These are phyloP conservation scores for Porites divaricata DNA, from an alignment of 92 coral and sea anemone species.

Conservation along the genomic window DNA sequence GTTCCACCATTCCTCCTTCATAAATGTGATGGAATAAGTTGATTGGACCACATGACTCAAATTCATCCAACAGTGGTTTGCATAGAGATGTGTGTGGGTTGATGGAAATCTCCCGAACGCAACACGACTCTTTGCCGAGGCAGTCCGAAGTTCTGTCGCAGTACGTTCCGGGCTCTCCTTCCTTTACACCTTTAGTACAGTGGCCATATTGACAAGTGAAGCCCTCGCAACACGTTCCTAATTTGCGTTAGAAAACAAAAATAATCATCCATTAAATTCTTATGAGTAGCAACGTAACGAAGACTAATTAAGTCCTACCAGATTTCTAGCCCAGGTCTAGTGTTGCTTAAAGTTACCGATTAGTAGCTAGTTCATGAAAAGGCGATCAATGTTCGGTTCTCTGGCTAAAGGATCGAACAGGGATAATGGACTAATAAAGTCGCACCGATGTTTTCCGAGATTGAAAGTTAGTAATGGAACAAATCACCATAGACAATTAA, in stretches of 20 bases:
- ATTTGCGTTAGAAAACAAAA: not conserved
- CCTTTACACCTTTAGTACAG: conserved; percentile 80
- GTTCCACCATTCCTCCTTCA: conserved; percentile 84
- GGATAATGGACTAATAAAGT: too few species aligned
- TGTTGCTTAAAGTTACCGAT: too few species aligned
- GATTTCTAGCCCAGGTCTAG: not conserved
- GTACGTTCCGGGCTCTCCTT: conserved; percentile 88
- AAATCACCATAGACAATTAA: too few species aligned
- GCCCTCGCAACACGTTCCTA: conserved; percentile 88
- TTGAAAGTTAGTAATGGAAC: too few species aligned
- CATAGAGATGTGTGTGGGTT: conserved; percentile 81
- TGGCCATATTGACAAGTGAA: conserved; percentile 83
- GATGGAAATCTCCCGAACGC: conserved; percentile 83
- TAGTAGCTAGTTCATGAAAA: too few species aligned
- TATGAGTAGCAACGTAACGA: not conserved
- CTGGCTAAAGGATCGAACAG: too few species aligned
- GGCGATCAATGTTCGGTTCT: too few species aligned
- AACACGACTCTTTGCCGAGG: conserved; percentile 78
- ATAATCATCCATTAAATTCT: not conserved
- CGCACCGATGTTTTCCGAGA: too few species aligned
- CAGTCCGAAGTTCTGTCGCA: conserved; percentile 86
- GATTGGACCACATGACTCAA: conserved; percentile 91
- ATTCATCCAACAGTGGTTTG: conserved; percentile 85
- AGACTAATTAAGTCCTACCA: not conserved
- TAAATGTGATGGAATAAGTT: conserved; percentile 85